Evolutionary conservation across 2,113 vertebrate genomes (phyloP), one percentile per base, ranked within the genome.

Genomic region (Catharus fuscescens): DNA sequence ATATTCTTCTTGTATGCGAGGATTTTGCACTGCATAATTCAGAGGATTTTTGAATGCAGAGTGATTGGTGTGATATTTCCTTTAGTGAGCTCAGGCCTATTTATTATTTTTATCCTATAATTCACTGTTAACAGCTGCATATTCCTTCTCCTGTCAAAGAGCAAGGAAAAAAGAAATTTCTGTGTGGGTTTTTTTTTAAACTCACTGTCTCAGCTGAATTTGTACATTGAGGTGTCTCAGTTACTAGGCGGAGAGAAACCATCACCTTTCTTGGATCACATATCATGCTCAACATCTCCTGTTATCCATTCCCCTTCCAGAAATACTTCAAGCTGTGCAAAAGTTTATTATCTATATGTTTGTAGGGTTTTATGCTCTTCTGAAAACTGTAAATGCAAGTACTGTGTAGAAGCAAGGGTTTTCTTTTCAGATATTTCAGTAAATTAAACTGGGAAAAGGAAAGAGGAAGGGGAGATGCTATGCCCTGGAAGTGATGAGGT

Each of bases 91-190:
- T 89, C 42, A 69, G 36, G 2, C 15, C 2, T 69, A 64, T 83
- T 86, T 89, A 83, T 92, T 92, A 87, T 32, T 66, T 95, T 90
- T 81, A 61, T 84, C 26, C 17, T 57, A 15, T 71, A 78, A 67
- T 70, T 74, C 52, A 31, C 34, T 56, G 8, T 38, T 91, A 84
- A 45, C 42, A 80, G 23, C 48, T 80, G 42, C 48, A 59, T 61
- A 73, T 70, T 78, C 26, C 16, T n/a, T 60, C 14, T 84, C 5
- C 19, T 73, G 34, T 42, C 32, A 95, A 79, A 84, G 9, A 67
- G 15, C 7, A 80, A 70, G 36, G 13, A 56, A 59, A 73, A 72
- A 50, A 60, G 0, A 1, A 21, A 42, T 70, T 78, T 62, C 34
- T 66, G 2, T 47, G 18, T 59, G 18, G 15, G 5, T 0, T 24